phyloP scores from a whole-genome alignment of 1,140 invertebrate genomes.

The Brachystomella parvula region DNA sequence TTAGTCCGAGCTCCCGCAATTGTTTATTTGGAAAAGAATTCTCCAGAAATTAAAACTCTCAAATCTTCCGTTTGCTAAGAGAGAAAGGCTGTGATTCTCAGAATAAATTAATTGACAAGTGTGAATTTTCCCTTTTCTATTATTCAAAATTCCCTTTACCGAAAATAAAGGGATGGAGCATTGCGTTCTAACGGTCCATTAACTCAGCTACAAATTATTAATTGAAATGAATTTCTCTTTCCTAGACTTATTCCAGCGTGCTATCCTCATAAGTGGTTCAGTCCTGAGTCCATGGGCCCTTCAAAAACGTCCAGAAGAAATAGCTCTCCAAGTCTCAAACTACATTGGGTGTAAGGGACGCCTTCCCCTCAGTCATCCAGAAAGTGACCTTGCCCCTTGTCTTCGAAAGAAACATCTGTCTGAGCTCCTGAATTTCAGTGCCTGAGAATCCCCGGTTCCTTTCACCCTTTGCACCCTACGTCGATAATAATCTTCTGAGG shows the following conservation, averaged over 20 bases:
- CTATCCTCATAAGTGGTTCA: slow-evolving; percentile 88
- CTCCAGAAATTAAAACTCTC: too few relatives aligned
- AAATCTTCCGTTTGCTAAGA: too few relatives aligned
- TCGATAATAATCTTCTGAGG: slow-evolving; percentile 52
- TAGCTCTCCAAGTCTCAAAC: slow-evolving; percentile 57
- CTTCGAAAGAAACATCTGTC: slow-evolving; percentile 52
- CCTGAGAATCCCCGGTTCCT: slow-evolving; percentile 51
- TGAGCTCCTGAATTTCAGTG: slow-evolving; percentile 54
- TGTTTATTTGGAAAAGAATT: too few relatives aligned
- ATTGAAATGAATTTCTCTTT: too few relatives aligned
- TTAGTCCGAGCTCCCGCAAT: too few relatives aligned
- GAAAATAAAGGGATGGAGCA: too few relatives aligned
- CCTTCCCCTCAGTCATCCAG: slow-evolving; percentile 33
- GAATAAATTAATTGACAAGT: too few relatives aligned
- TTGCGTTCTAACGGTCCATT: too few relatives aligned
- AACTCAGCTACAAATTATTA: too few relatives aligned
- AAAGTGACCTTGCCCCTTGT: slow-evolving; percentile 51
- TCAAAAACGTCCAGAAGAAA: slow-evolving; percentile 63
- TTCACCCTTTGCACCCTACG: slow-evolving; percentile 55
- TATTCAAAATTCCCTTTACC: too few relatives aligned
- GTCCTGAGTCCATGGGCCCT: slow-evolving; percentile 83
- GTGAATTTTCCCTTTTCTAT: too few relatives aligned
- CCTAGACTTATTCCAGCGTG: slow-evolving; percentile 77
- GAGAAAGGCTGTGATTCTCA: too few relatives aligned
- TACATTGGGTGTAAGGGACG: slow-evolving; percentile 22